Conservation (phyloP, 1,140 invertebrate genomes). For the Cotesia glomerata region DNA sequence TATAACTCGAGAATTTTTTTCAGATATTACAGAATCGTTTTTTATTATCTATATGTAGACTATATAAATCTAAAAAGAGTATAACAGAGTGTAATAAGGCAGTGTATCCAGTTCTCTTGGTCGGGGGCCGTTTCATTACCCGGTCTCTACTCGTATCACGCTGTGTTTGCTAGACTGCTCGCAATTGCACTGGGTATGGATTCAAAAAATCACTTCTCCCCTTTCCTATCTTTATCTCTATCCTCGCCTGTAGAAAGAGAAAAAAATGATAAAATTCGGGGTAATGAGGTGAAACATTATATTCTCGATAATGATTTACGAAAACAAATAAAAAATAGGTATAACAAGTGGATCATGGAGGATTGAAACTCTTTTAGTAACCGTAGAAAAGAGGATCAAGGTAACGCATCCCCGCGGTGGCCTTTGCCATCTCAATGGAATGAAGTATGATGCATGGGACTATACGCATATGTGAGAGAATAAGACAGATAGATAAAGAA, state of each 20-base stretch:
- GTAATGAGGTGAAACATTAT: not conserved
- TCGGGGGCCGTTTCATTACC: conserved; percentile 64
- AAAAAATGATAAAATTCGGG: too few relatives aligned
- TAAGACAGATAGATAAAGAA: conserved; percentile 9
- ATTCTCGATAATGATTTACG: not conserved
- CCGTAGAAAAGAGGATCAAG: conserved; percentile 38
- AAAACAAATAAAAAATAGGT: conserved; percentile 7
- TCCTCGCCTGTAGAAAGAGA: too few relatives aligned
- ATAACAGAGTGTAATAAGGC: conserved; percentile 34
- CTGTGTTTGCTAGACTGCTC: conserved; percentile 52
- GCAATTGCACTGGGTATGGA: conserved; percentile 25
- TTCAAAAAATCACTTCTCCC: not conserved
- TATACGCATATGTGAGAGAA: conserved; percentile 51
- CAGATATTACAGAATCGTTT: too few relatives aligned
- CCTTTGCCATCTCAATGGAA: conserved; percentile 56
- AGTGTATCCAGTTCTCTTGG: conserved; percentile 58
- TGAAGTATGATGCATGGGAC: conserved; percentile 63
- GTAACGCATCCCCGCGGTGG: conserved; percentile 60
- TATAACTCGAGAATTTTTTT: too few relatives aligned
- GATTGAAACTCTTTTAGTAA: not conserved
- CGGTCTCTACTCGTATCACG: conserved; percentile 56
- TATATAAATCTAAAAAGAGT: not conserved
- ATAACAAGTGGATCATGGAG: not conserved
- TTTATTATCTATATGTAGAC: too few relatives aligned
- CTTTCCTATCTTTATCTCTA: too few relatives aligned